phyloP scores from a whole-genome alignment of 2,888 invertebrate genomes.

The Agrilus biguttatus region DNA sequence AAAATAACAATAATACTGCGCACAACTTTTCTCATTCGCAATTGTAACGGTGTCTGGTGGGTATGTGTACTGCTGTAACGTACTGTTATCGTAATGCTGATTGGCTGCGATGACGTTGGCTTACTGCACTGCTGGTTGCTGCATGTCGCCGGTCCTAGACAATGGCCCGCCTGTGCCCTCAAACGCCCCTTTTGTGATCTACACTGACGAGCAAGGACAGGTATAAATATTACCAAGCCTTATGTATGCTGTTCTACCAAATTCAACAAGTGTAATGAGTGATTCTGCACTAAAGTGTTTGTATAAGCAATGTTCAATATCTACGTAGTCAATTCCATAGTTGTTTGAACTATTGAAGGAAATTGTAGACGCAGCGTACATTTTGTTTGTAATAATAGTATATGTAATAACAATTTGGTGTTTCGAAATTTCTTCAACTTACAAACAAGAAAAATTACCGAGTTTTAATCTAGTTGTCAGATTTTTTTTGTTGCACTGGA shows the following conservation, averaged over 20 bases:
- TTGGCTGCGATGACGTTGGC: conserved; percentile 32
- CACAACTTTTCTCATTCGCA: conserved; percentile 14
- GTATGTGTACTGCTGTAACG: conserved; percentile 31
- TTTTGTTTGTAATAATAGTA: too few relatives aligned
- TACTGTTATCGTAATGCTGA: conserved; percentile 32
- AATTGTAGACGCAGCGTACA: too few relatives aligned
- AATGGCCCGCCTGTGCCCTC: conserved; percentile 60
- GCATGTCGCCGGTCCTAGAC: conserved; percentile 42
- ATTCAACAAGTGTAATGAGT: too few relatives aligned
- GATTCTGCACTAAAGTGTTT: too few relatives aligned
- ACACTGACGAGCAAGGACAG: conserved; percentile 94
- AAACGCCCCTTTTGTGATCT: conserved; percentile 88
- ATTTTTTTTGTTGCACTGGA: too few relatives aligned
- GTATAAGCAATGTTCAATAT: too few relatives aligned
- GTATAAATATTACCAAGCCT: conserved; percentile 45
- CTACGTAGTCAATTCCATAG: too few relatives aligned
- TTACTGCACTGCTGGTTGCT: conserved; percentile 37
- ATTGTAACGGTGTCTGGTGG: conserved; percentile 29
- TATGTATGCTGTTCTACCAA: conserved; percentile 28
- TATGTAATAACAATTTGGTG: too few relatives aligned
- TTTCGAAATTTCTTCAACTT: too few relatives aligned
- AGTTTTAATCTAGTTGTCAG: too few relatives aligned
- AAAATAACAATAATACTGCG: conserved; percentile 3
- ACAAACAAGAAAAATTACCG: too few relatives aligned
- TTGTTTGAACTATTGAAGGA: too few relatives aligned